Conservation (phyloP, 2,888 invertebrate genomes). For the Meteorus colon region DNA sequence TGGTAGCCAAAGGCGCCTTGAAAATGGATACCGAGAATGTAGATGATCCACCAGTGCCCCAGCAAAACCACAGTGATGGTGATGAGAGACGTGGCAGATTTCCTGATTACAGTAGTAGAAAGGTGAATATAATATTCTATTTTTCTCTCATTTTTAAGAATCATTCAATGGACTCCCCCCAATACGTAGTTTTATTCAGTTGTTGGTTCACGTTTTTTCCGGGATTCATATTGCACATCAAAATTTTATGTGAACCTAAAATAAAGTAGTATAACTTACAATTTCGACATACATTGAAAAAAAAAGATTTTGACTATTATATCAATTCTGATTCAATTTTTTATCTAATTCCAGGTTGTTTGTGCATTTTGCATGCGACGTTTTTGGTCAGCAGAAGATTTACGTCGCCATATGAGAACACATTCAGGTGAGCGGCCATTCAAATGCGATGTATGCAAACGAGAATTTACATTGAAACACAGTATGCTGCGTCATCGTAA, state of each 20-base stretch:
- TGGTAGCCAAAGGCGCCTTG: conserved; percentile 88
- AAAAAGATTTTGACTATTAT: neutral
- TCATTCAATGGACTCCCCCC: neutral
- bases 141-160: neutral
- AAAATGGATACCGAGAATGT: conserved; percentile 76
- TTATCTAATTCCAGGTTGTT: conserved; percentile 77
- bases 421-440: conserved; percentile 95
- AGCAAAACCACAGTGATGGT: conserved; percentile 78
- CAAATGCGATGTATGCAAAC: conserved; percentile 90
- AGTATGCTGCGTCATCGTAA: conserved; percentile 95
- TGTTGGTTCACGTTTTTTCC: too few relatives aligned
- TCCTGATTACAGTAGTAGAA: conserved; percentile 90
- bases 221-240: too few relatives aligned
- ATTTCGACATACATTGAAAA: neutral
- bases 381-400: conserved; percentile 96
- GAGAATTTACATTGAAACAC: conserved; percentile 93
- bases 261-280: too few relatives aligned
- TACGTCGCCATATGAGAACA: conserved; percentile 94
- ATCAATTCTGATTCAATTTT: conserved; percentile 24
- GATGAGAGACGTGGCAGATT: conserved; percentile 85
- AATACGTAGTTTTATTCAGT: too few relatives aligned
- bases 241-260: too few relatives aligned
- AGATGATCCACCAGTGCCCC: conserved; percentile 74
- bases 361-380: conserved; percentile 95
- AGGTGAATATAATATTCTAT: conserved; percentile 75